These are phyloP conservation scores for Xiphorhynchus elegans DNA, from an alignment of 2,113 vertebrate species.

Conservation along the genomic window DNA sequence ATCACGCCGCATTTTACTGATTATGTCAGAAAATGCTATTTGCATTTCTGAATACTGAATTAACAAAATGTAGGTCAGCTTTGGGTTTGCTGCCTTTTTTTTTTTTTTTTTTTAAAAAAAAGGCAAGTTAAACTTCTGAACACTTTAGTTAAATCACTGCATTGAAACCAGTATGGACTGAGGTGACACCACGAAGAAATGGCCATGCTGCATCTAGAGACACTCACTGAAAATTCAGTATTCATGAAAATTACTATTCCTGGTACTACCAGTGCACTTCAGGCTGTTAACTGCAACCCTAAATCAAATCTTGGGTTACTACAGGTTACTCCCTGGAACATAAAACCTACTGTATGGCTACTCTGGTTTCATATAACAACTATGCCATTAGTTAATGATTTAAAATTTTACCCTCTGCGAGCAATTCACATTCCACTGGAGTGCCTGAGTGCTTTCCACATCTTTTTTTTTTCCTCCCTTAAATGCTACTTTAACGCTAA, in stretches of 20 bases:
- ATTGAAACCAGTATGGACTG: background rate
- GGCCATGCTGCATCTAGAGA: background rate
- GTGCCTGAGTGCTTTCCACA: background rate
- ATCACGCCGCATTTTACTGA: background rate
- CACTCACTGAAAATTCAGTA: background rate
- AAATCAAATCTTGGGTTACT: slow-evolving; percentile 41
- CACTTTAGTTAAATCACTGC: background rate
- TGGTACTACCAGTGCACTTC: background rate
- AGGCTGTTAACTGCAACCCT: background rate
- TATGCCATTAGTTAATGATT: slow-evolving; percentile 61
- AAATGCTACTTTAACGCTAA: background rate
- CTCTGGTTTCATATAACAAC: slow-evolving; percentile 56
- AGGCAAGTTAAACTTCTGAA: background rate
- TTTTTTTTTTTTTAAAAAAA: background rate
- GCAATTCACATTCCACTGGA: slow-evolving; percentile 20
- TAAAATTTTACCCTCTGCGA: slow-evolving; percentile 35
- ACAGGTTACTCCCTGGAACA: slow-evolving; percentile 26
- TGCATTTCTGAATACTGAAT: slow-evolving; percentile 39
- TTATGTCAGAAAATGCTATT: background rate
- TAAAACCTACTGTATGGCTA: slow-evolving; percentile 15
- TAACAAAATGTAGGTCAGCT: slow-evolving; percentile 32
- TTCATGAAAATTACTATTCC: background rate
- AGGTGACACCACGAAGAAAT: background rate
- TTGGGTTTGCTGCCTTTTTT: background rate
- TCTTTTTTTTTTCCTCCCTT: too few species aligned